Base-by-base conservation (phyloP, 1,140 invertebrate genomes). In the Pogonomyrmex californicus region DNA sequence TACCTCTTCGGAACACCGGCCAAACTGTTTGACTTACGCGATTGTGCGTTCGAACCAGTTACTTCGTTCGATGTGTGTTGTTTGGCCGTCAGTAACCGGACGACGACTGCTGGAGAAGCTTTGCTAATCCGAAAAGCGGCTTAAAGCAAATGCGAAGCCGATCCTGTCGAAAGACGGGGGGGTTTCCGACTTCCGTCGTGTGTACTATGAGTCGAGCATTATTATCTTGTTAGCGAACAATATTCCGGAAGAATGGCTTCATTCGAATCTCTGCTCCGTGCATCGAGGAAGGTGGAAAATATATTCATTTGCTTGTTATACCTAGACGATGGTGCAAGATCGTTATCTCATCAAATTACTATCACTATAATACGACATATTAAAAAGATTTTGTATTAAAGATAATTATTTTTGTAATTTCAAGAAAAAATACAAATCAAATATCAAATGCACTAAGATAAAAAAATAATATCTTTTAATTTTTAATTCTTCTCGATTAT, bases 1-100 rank as follows among this genome's bases (percentile, higher is more conserved):
- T 73, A 65, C 44, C 82, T 85, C 85, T 87, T 87, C 62, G 12
- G 56, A 65, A 23, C 87, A 78, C 78, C 41, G 87, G 75, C 87
- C 83, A 66, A 90, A 79, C 60, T 91, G 87, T 92, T 92, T 91
- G 90, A 92, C 90, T 92, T 91, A 47, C 41, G 56, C 71, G 75
- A 87, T 86, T 85, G 75, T 85, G 73, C 77, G 76, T 30, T 58
- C 62, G 83, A 58, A 33, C 38, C 41, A 54, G 17, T 47, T 70
- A 60, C 51, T 60, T 81, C 49, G 44, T 76, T 30, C 38, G 30
- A 41, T n/a, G 30, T 33, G 30, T 33, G 49, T 56, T 66, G 65
- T 23, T 23, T 23, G 38, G 10, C 75, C 33, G 87, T 86, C 87
- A 81, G 68, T 81, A 68, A 56, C 62, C 33, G 36, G 44, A 71